Evolutionary conservation across 2,113 vertebrate species (phyloP).

Genomic region (Deroptyus accipitrinus): DNA sequence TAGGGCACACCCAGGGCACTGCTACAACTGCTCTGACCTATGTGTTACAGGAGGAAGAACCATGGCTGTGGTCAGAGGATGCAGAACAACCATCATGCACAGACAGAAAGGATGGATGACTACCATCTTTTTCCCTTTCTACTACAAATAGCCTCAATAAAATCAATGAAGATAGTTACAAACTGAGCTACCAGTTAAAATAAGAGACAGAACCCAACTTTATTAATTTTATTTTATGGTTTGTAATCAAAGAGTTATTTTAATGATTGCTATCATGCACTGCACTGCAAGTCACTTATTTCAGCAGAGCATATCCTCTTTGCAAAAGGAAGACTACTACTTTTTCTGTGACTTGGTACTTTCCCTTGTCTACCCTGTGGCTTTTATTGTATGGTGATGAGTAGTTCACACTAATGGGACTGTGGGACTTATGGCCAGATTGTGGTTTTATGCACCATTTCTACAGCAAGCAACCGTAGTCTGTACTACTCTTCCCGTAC

Average conservation of each 20-base stretch:
- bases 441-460: neutral
- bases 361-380: neutral
- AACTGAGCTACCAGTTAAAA: neutral
- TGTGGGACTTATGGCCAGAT: neutral
- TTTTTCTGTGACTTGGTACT: neutral
- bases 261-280: neutral
- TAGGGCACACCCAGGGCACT: neutral
- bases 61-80: neutral
- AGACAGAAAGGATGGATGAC: neutral
- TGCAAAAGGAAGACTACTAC: neutral
- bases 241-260: neutral
- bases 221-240: neutral
- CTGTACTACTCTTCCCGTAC: neutral
- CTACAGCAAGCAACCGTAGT: neutral
- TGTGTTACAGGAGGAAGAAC: neutral
- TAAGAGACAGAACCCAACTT: neutral
- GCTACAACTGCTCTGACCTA: neutral
- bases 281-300: neutral
- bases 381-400: neutral
- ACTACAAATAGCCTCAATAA: neutral
- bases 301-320: neutral
- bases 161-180: neutral
- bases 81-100: neutral
- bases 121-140: neutral
- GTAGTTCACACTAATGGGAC: neutral